A percentile compares a stretch with the other conserved stretches of the same genome.
Evolutionary conservation across 2,797 vertebrate genomes (phyloP).

Genomic region (Propithecus perrieri): DNA sequence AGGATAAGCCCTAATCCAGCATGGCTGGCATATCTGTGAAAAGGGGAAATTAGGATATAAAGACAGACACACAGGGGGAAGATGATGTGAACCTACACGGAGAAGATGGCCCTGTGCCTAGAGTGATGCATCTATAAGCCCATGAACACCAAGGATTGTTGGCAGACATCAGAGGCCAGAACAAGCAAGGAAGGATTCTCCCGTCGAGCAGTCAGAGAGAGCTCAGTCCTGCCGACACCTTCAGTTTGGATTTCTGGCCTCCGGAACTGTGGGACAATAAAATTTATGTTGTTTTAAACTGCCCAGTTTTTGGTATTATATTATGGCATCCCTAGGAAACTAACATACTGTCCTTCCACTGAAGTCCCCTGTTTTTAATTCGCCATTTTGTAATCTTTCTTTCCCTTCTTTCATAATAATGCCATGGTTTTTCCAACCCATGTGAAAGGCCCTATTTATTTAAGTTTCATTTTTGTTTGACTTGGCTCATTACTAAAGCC

Average conservation of each 20-base stretch:
- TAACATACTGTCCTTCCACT: neutral
- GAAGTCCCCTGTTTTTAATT: neutral
- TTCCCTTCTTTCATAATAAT: neutral
- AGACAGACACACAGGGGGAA: neutral
- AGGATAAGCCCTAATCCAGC: neutral
- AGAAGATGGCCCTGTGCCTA: neutral
- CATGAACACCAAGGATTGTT: neutral
- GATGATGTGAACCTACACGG: neutral
- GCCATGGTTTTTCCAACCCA: neutral
- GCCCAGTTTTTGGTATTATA: neutral
- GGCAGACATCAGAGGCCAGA: neutral
- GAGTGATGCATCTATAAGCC: neutral
- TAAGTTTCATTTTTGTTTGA: conserved; percentile 42
- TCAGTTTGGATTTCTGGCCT: neutral
- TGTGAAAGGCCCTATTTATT: neutral
- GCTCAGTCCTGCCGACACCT: neutral
- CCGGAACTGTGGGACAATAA: neutral
- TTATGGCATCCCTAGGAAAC: neutral
- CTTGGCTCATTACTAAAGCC: conserved; percentile 41
- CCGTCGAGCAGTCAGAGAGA: neutral
- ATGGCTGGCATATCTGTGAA: neutral
- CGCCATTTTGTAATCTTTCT: neutral
- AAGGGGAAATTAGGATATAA: conserved; percentile 32
- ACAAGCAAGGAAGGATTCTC: neutral
- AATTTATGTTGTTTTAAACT: neutral